phyloP scores from a whole-genome alignment of 1,140 invertebrate genomes.

The Zophobas morio region DNA sequence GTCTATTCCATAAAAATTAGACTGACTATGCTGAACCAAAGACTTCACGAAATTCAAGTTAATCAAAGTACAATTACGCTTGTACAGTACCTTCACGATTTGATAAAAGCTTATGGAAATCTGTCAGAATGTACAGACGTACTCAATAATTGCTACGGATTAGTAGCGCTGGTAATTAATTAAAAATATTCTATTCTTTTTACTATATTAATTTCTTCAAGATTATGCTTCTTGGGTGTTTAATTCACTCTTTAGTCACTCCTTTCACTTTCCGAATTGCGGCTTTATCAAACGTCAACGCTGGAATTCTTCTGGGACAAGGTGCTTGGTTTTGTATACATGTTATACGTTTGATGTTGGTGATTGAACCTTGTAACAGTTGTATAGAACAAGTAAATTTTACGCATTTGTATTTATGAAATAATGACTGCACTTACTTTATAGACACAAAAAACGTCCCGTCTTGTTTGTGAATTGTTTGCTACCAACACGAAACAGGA shows the following conservation, averaged over 20 bases:
- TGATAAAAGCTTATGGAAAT: constrained; percentile 18
- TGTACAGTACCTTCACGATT: not conserved
- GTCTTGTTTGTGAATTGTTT: too few species aligned
- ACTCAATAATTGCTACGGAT: constrained; percentile 11
- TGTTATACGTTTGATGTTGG: constrained; percentile 13
- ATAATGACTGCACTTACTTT: too few species aligned
- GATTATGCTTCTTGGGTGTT: constrained; percentile 24
- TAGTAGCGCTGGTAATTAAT: constrained; percentile 16
- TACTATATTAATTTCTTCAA: not conserved
- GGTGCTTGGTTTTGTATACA: constrained; percentile 13
- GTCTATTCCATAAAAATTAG: constrained; percentile 21
- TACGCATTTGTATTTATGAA: not conserved
- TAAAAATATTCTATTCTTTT: not conserved
- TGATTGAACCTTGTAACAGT: constrained; percentile 30
- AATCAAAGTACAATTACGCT: not conserved
- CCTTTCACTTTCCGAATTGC: not conserved
- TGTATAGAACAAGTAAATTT: constrained; percentile 7
- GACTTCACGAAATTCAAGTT: not conserved
- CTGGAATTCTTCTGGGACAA: constrained; percentile 2
- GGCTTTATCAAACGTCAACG: constrained; percentile 1
- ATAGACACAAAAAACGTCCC: too few species aligned
- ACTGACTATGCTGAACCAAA: not conserved
- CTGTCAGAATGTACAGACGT: constrained; percentile 2
- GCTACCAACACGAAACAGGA: not conserved
- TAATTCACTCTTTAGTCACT: constrained; percentile 27